Conservation (phyloP, 2,797 vertebrate genomes). For the Ambastaia sidthimunki region DNA sequence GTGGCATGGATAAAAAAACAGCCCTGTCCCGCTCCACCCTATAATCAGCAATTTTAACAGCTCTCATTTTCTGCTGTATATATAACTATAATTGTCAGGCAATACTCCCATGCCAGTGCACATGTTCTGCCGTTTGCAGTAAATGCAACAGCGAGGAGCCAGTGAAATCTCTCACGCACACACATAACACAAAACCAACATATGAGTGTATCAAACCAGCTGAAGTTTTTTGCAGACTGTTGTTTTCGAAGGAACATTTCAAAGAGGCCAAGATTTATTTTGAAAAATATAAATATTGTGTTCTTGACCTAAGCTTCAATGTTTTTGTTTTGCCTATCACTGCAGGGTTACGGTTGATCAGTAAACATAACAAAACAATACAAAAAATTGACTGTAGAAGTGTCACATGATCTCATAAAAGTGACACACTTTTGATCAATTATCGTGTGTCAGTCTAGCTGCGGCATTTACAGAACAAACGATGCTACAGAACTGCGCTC, state of each 20-base stretch:
- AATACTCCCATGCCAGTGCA: slow-evolving; percentile 75
- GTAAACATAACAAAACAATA: slow-evolving; percentile 32
- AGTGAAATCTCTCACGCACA: slow-evolving; percentile 2
- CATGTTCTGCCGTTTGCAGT: slow-evolving; percentile 74
- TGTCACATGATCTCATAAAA: slow-evolving; percentile 11
- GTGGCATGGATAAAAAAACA: slow-evolving; percentile 44
- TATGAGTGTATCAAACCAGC: not conserved
- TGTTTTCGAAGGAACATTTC: slow-evolving; percentile 4
- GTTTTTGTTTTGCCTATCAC: slow-evolving; percentile 24
- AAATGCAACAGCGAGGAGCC: slow-evolving; percentile 56
- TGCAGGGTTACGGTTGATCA: slow-evolving; percentile 2
- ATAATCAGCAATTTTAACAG: slow-evolving; percentile 80
- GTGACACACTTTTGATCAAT: slow-evolving; percentile 5
- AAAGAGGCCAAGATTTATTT: not conserved
- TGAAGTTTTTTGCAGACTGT: not conserved
- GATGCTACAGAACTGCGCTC: not conserved
- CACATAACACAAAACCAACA: slow-evolving; percentile 3
- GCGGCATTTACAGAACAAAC: slow-evolving; percentile 19
- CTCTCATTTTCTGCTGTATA: slow-evolving; percentile 83
- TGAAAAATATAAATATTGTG: not conserved
- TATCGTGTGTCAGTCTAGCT: slow-evolving; percentile 1
- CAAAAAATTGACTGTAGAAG: slow-evolving; percentile 12
- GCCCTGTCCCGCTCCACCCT: slow-evolving; percentile 75
- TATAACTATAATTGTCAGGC: slow-evolving; percentile 85
- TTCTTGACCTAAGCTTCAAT: slow-evolving; percentile 21